Evolutionary conservation across 1,140 invertebrate species (phyloP).

Genomic region (Heliconius himera): DNA sequence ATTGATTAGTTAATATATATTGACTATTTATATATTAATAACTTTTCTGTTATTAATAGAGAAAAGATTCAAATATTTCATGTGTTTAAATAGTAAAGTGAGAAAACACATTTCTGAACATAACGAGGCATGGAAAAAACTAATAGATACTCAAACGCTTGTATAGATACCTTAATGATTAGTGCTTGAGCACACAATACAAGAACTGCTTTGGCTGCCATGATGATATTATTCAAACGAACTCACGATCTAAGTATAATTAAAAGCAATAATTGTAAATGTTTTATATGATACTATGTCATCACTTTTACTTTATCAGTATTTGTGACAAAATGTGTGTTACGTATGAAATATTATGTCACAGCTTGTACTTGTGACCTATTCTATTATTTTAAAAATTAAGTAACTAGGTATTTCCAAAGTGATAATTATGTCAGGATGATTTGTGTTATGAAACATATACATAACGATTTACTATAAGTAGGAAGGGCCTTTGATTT

Average conservation of each 20-base stretch:
- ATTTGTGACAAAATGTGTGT: background rate
- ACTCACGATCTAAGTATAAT: background rate
- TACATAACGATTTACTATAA: background rate
- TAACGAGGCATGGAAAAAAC: background rate
- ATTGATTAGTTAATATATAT: background rate
- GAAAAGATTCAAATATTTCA: too few species aligned
- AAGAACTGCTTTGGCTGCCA: conserved; percentile 23
- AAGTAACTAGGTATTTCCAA: background rate
- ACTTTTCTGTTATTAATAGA: too few species aligned
- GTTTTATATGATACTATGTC: conserved; percentile 5
- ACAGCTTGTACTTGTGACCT: background rate
- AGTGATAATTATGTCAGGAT: background rate
- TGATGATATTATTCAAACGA: conserved; percentile 9
- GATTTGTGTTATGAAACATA: background rate
- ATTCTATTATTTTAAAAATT: background rate
- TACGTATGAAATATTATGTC: background rate
- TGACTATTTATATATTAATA: too few species aligned
- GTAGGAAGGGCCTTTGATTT: background rate
- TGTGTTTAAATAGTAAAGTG: too few species aligned
- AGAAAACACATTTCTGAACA: background rate
- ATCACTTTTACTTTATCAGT: background rate
- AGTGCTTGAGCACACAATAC: conserved; percentile 26
- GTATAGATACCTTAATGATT: conserved; percentile 15
- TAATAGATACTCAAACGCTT: background rate
- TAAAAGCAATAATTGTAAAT: background rate